Evolutionary conservation across 2,888 invertebrate species (phyloP).

Genomic region (Dicranocentrus wangi): DNA sequence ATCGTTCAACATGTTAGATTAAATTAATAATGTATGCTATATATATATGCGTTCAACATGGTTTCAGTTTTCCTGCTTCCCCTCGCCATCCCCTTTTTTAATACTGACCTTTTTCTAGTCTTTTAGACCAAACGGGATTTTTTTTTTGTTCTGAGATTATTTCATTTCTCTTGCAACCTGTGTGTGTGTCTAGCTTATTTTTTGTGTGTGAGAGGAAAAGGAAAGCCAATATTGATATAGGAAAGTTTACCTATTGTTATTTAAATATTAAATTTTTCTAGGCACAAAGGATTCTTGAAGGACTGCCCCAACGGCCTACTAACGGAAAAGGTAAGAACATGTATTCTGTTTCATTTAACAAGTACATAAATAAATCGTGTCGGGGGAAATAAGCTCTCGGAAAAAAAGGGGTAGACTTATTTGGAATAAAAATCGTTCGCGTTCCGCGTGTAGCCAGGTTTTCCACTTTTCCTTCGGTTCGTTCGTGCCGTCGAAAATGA

Average conservation of each 20-base stretch:
- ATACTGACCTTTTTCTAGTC: not conserved
- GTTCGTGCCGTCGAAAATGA: too few species aligned
- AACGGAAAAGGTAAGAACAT: conserved; percentile 65
- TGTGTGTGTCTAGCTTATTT: not conserved
- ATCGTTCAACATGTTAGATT: conserved; percentile 88
- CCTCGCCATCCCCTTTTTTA: not conserved
- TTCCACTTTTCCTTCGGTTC: conserved; percentile 6
- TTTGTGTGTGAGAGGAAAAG: conserved; percentile 4
- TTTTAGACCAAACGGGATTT: too few species aligned
- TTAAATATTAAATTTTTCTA: conserved; percentile 25
- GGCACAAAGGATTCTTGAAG: conserved; percentile 68
- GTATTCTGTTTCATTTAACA: conserved; percentile 54
- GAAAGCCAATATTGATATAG: not conserved
- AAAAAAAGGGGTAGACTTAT: conserved; percentile 1
- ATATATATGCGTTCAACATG: too few species aligned
- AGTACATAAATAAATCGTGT: conserved; percentile 60
- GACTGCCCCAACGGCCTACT: conserved; percentile 68
- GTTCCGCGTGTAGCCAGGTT: too few species aligned
- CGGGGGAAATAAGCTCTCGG: conserved; percentile 41
- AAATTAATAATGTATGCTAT: conserved; percentile 5
- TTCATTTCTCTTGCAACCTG: not conserved
- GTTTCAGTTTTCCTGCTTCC: not conserved
- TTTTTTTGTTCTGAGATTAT: too few species aligned
- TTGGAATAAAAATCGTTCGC: too few species aligned
- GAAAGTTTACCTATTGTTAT: not conserved